Evolutionary conservation across 2,113 vertebrate genomes (phyloP), one percentile per base, ranked within the genome.

Genomic region (Scortum barcoo): DNA sequence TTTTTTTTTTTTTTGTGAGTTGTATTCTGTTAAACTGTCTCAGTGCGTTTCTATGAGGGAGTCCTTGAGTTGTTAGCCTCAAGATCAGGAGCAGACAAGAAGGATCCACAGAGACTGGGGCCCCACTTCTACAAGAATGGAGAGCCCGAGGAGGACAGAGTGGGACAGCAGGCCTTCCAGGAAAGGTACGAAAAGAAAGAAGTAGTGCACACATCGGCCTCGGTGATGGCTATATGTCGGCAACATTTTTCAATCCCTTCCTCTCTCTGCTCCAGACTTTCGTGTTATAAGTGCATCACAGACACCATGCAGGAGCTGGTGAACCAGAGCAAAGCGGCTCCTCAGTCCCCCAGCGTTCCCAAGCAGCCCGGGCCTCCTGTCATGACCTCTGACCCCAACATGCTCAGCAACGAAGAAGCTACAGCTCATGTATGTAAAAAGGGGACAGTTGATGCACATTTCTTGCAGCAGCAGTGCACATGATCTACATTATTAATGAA

Each of bases 341-440:
- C 98, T 67, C 98, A 99, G 91, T 99, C 98, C 72, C 98, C 98
- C 61, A 99, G 98, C 36, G 98, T 99, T 62, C 98, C 98, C 2
- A 99, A 99, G 88, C 99, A 99, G 70, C 98, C 98, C 0, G 98
- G 98, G 28, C 98, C 98, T 77, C 98, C 98, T 0, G 95, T 99
- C 46, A 92, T 99, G 90, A 98, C 98, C 44, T 98, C 98, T 22
- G 98, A 99, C 84, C 98, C 98, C 50, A 99, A 99, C 85, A 99
- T 99, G 98, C 94, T 99, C 68, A 99, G 98, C 83, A 99, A 99
- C 22, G 98, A 99, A 92, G 98, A 99, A 91, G 98, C 98, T 6
- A 96, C 97, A 0, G 96, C 97, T 24, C 98, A 99, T 12, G 98
- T 99, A 95, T 97, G 97, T 80, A 7, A 28, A 7, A 20, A 53